Percentiles rank a stretch among this genome's conserved stretches.
Evolutionary conservation across 2,113 vertebrate species (phyloP).

Genomic region (Serranochromis macrocephalus): DNA sequence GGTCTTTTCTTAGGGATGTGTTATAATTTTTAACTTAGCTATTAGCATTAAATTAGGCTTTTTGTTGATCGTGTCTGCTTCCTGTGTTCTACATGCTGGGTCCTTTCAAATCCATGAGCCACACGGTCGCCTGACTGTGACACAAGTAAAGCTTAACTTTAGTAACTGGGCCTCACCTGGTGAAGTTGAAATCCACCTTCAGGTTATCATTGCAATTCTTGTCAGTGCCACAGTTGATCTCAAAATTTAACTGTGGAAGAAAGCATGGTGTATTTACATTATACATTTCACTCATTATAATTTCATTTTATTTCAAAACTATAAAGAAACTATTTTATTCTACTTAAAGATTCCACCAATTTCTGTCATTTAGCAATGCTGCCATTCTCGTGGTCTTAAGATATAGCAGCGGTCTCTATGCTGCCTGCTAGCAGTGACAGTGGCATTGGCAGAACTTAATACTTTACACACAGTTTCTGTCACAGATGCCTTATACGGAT

Average conservation of each 20-base stretch:
- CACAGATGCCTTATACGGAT: accelerated
- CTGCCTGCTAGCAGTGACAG: background rate
- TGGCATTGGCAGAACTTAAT: accelerated
- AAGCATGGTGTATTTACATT: background rate
- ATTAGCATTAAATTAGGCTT: background rate
- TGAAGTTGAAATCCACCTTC: slow-evolving; percentile 70
- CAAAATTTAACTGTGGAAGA: slow-evolving; percentile 72
- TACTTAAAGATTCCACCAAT: background rate
- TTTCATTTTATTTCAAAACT: background rate
- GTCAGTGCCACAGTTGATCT: slow-evolving; percentile 79
- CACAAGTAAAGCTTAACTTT: background rate
- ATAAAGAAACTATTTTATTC: background rate
- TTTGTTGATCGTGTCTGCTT: background rate
- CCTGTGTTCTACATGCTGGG: background rate
- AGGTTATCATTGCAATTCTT: slow-evolving; percentile 73
- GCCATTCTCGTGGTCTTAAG: background rate
- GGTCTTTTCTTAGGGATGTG: background rate
- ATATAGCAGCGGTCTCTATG: background rate
- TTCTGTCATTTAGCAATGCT: background rate
- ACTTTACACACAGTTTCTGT: background rate
- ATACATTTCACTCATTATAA: background rate
- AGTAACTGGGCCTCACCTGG: slow-evolving; percentile 47
- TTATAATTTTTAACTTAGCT: background rate
- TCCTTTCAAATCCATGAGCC: background rate
- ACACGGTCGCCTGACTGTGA: background rate